Base-by-base conservation (phyloP, 2,888 invertebrate genomes). In the Eulithis testata region DNA sequence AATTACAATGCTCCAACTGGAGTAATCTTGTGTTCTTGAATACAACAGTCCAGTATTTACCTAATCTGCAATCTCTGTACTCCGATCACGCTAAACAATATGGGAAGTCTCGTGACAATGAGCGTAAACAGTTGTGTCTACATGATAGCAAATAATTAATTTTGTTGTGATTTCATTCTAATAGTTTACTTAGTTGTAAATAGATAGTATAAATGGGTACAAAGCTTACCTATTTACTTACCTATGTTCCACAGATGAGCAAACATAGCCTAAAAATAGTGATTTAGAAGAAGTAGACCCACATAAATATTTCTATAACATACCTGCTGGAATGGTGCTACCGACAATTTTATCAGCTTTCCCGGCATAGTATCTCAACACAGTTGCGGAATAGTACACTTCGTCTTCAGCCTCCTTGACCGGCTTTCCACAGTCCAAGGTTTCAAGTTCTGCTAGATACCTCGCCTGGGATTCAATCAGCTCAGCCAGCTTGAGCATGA, bases 391-490 rank as follows among this genome's bases (percentile, higher is more conserved):
- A 67, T 91, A 90, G 8, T 94, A 94, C 0, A 97, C 87, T 84
- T 98, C 97, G 51, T 95, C 95, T 68, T 94, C 94, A 0, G 97
- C 94, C 68, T 94, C 90, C 40, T 94, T 91, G 76, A 96, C 98
- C 0, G 98, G 98, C 83, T 99, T 99, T 0, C 99, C 99, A 87
- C 98, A 98, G 85, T 99, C 98, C 69, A 98, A 85, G 0, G 99
- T 98, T 91, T 99, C 99, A 73, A 99, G 93, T 78, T 97, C 97
- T 3, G 97, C 97, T 67, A 98, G 83, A 69, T 96, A 95, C 12
- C 94, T 90, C 40, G 94, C 93, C 78, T 98, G 97, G 31, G 96
- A 94, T 73, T 96, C 95, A 65, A 98, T 94, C 0, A 98, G 93
- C 69, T 96, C 96, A 11, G 97, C 97, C 64, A 98, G 89, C 88